Evolutionary conservation across 2,797 vertebrate species (phyloP), one percentile per base, ranked within the genome.

Genomic region (Lindbergichthys nudifrons): DNA sequence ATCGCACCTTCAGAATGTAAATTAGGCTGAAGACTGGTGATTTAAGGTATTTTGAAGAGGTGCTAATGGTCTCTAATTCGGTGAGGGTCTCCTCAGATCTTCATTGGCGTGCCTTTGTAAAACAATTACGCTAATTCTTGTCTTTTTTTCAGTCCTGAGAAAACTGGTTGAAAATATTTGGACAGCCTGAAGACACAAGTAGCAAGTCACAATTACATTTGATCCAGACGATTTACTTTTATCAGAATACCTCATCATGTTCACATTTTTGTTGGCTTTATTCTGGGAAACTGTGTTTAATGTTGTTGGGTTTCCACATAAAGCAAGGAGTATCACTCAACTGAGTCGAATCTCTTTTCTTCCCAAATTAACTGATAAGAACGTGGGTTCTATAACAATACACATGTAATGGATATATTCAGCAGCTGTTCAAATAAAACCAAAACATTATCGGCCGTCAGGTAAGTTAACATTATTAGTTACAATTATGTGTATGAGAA

Each of bases 41-140:
- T 81, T 87, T 76, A 50, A 73, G 26, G 1, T 50, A 14, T 62
- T 75, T 80, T 66, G 26, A 61, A 65, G 65, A 65, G 68, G 71
- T 59, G 64, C 26, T 81, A 86, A 86, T 36, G 14, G 68, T 65
- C 69, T 91, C 32, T 89, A 81, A 87, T 85, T 85, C 51, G 61
- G 51, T 69, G 48, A 43, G 18, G 5, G 12, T 64, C 43, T 57
- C 66, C 26, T 83, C 15, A 75, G 60, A 77, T 80, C 62, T 57
- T 57, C 30, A 51, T 23, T 10, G 19, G 14, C 14, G 61, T 66
- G 46, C 7, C 42, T 78, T 73, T 78, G 46, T 65, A 23, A 23
- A 75, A 13, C 65, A 67, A 16, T 64, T 67, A 52, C 60, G 18
- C 39, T 58, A 16, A 73, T 73, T 10, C 0, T 67, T 10, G 32